Percentiles rank a stretch among this genome's conserved stretches.
Evolutionary conservation across 2,888 invertebrate genomes (phyloP).

Genomic region (Copidosoma aretas): DNA sequence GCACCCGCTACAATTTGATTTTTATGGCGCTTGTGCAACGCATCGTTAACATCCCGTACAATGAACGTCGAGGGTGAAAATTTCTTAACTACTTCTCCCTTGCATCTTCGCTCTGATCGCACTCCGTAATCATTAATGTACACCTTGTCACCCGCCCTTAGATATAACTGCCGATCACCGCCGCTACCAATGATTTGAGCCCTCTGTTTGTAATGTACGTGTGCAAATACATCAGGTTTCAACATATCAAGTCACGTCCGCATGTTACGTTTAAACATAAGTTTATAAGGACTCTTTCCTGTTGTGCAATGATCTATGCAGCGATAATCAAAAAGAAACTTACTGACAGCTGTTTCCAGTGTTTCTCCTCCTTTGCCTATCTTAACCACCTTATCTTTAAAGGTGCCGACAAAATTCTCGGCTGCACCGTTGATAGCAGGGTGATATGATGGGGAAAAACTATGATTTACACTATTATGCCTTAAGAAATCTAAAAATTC

Average conservation of each 20-base stretch:
- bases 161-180: not conserved
- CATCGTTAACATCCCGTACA: not conserved
- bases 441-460: conserved; percentile 39
- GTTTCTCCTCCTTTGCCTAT: conserved; percentile 28
- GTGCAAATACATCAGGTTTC: not conserved
- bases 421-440: conserved; percentile 38
- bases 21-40: not conserved
- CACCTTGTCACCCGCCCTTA: not conserved
- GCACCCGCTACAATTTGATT: not conserved
- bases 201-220: too few species aligned
- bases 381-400: conserved; percentile 10
- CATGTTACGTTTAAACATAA: conserved; percentile 7
- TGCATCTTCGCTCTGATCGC: not conserved
- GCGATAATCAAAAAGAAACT: conserved; percentile 22
- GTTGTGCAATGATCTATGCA: not conserved
- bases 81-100: not conserved
- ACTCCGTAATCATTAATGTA: not conserved
- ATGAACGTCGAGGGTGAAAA: conserved; percentile 7
- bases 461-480: conserved; percentile 26
- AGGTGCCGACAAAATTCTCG: conserved; percentile 34
- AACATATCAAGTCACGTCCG: conserved; percentile 37
- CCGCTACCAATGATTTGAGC: not conserved
- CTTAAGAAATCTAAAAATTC: conserved; percentile 27
- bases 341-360: conserved; percentile 16
- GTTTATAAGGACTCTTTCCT: too few species aligned